Evolutionary conservation across 2,888 invertebrate genomes (phyloP), one percentile per base, ranked within the genome.

Genomic region (Oxystoma pomonae): DNA sequence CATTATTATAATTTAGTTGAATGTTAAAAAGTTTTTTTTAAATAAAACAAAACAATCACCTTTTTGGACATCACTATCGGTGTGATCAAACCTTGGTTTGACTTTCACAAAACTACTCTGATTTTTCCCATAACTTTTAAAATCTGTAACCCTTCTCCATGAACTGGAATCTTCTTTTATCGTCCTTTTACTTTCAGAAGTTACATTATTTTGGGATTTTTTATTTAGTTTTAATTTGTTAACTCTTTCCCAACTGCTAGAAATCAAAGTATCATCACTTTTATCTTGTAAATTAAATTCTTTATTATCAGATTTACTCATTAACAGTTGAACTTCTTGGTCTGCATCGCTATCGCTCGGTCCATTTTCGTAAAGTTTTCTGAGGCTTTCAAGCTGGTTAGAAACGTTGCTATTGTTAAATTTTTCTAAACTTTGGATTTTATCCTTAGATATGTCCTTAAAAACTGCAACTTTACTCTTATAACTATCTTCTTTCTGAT

Each of bases 311-410:
- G 71, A 70, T 60, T 71, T 71, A 51, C 80, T 80, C 80, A 85
- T 85, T 72, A 85, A 82, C 1, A 81, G 81, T 69, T 85, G 83
- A 0, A 87, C 87, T 74, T 87, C 86, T 71, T 86, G 86, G 70
- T 87, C 87, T 2, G 86, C 85, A 69, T 81, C 85, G 65, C 81
- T 82, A 67, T 83, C 84, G 59, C 83, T 83, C 60, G 82, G 81
- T 21, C 74, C 77, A 52, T 79, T 78, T 61, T 81, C 79, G 68
- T 81, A 82, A 17, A 81, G 71, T 68, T 77, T 78, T 68, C 76
- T 77, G 65, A 81, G 71, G 12, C 77, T 81, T 68, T 79, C 81
- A 65, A 80, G 67, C 68, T 80, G 77, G 60, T 75, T 73, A 19
- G 77, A 76, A 61, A 76, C 53, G n/a, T 53, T 53, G n/a, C 16